A percentile compares a stretch with the other conserved stretches of the same genome.
Conservation (phyloP, 92 coral and sea anemone species). For the Zoanthus sociatus region DNA sequence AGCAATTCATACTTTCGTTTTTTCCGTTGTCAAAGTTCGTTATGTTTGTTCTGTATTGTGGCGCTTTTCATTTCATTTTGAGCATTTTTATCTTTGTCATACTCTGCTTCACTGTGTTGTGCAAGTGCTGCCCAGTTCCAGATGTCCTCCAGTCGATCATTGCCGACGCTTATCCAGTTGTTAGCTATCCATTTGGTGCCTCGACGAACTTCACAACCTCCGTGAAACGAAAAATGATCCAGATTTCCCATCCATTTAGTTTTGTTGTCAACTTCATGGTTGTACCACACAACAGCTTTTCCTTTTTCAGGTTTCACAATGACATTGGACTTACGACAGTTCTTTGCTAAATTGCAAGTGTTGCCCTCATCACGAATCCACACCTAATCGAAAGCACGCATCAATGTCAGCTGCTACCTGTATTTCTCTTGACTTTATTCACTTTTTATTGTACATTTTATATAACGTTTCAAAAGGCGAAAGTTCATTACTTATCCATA, state of each 20-base stretch:
- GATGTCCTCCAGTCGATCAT: slow-evolving; percentile 77
- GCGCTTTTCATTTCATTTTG: not conserved
- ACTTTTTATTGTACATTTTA: too few relatives aligned
- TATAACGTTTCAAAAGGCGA: too few relatives aligned
- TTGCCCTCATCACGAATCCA: slow-evolving; percentile 85
- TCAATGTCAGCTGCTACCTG: too few relatives aligned
- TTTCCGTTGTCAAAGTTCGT: slow-evolving; percentile 38
- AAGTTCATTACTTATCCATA: too few relatives aligned
- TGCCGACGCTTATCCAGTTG: slow-evolving; percentile 90
- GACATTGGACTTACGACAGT: slow-evolving; percentile 87
- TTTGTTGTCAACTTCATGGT: slow-evolving; percentile 73
- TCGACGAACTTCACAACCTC: slow-evolving; percentile 85
- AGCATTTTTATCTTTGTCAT: not conserved
- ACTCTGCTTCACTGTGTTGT: slow-evolving; percentile 45
- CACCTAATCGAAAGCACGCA: slow-evolving; percentile 42
- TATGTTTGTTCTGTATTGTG: not conserved
- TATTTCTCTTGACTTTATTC: too few relatives aligned
- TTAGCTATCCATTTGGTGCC: slow-evolving; percentile 99
- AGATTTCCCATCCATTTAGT: slow-evolving; percentile 90
- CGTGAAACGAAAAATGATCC: slow-evolving; percentile 87
- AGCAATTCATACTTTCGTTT: not conserved
- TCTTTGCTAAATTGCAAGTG: slow-evolving; percentile 92
- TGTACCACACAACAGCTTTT: slow-evolving; percentile 97
- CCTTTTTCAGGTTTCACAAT: slow-evolving; percentile 92
- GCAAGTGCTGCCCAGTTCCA: slow-evolving; percentile 87